Evolutionary conservation across 2,113 vertebrate species (phyloP).

Genomic region (Electrona antarctica): DNA sequence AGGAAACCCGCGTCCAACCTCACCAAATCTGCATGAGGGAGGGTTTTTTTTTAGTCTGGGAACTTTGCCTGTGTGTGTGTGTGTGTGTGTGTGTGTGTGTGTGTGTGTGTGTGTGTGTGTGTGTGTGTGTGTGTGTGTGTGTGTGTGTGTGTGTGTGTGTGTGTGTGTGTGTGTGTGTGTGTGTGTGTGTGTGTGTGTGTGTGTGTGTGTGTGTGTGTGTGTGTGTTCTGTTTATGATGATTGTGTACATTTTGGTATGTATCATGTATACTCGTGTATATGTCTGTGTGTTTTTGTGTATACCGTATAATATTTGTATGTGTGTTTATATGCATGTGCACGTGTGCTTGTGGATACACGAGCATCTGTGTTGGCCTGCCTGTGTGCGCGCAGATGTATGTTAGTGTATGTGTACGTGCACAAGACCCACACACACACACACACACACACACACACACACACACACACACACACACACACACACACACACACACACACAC

Average conservation of each 20-base stretch:
- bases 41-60: neutral
- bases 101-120: slow-evolving; percentile 16
- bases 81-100: neutral
- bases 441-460: too few relatives aligned
- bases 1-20: slow-evolving; percentile 2
- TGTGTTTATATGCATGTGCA: slow-evolving; percentile 29
- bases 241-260: too few relatives aligned
- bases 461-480: too few relatives aligned
- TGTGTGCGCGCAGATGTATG: slow-evolving; percentile 39
- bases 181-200: neutral
- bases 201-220: neutral
- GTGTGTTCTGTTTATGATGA: too few relatives aligned
- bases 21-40: neutral
- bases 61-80: neutral
- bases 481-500: too few relatives aligned
- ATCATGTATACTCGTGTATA: neutral
- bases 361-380: slow-evolving; percentile 66
- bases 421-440: too few relatives aligned
- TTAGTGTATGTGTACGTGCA: slow-evolving; percentile 19
- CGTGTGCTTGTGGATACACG: slow-evolving; percentile 66
- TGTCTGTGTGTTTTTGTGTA: slow-evolving; percentile 1
- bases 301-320: neutral
- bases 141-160: neutral
- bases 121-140: slow-evolving; percentile 34
- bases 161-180: neutral